phyloP scores from a whole-genome alignment of 2,888 invertebrate genomes.

The Macaria notata region DNA sequence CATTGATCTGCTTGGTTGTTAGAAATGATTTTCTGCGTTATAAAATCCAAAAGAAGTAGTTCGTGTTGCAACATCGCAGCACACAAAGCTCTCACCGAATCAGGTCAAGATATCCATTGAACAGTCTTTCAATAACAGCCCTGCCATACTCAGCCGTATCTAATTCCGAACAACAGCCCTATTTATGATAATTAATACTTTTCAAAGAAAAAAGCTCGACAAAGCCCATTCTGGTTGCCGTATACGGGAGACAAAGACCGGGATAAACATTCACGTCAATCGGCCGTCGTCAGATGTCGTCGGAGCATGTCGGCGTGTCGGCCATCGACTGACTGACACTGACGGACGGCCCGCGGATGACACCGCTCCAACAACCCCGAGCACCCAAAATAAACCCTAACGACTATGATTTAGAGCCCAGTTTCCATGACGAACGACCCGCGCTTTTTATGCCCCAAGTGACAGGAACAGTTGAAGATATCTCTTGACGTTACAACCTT shows the following conservation, averaged over 20 bases:
- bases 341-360: constrained; percentile 67
- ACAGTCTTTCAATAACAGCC: constrained; percentile 14
- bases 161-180: constrained; percentile 24
- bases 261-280: constrained; percentile 67
- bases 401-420: constrained; percentile 5
- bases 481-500: constrained; percentile 21
- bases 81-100: constrained; percentile 1
- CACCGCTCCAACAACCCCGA: constrained; percentile 36
- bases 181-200: constrained; percentile 39
- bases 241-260: constrained; percentile 75
- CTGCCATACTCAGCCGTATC: constrained; percentile 17
- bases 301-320: constrained; percentile 48
- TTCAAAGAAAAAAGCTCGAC: constrained; percentile 34
- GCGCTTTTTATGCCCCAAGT: constrained; percentile 32
- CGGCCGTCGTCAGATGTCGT: constrained; percentile 61
- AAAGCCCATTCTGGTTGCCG: constrained; percentile 53
- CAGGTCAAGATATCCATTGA: constrained; percentile 5
- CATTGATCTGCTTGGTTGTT: too few relatives aligned
- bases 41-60: too few relatives aligned
- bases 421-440: constrained; percentile 1
- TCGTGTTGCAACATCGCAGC: background rate
- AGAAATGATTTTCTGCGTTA: too few relatives aligned
- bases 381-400: constrained; percentile 17
- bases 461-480: constrained; percentile 36
- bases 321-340: constrained; percentile 63